Evolutionary conservation across 2,888 invertebrate species (phyloP).

Genomic region (Myopa tessellatipennis): DNA sequence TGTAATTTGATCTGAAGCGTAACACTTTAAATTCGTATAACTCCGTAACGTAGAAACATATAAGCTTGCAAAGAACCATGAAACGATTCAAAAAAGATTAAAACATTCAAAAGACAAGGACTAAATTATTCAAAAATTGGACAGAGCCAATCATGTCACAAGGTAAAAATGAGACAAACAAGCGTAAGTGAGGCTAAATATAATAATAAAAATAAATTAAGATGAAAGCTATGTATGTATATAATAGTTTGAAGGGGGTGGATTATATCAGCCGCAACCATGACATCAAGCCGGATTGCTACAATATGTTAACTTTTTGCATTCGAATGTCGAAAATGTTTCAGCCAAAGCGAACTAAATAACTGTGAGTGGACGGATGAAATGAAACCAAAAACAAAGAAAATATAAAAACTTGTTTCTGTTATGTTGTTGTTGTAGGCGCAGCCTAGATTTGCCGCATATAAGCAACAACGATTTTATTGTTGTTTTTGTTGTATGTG

Average conservation of each 20-base stretch:
- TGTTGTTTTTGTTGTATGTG: not conserved
- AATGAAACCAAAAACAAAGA: not conserved
- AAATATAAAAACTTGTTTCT: slow-evolving; percentile 1
- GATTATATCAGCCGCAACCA: slow-evolving; percentile 19
- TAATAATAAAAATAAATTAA: no score
- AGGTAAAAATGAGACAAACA: no score
- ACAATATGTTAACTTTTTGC: not conserved
- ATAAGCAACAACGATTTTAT: not conserved
- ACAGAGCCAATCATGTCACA: no score
- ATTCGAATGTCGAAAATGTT: not conserved
- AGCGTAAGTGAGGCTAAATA: no score
- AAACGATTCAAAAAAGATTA: no score
- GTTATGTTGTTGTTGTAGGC: not conserved
- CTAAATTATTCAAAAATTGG: no score
- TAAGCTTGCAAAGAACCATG: no score
- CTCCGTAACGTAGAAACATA: no score
- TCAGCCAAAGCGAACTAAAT: slow-evolving; percentile 7
- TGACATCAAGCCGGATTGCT: slow-evolving; percentile 16
- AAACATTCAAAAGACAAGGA: no score
- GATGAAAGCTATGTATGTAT: no score
- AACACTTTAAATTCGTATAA: no score
- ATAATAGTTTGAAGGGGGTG: not conserved
- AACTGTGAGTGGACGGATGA: not conserved
- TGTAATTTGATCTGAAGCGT: no score
- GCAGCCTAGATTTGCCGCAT: slow-evolving; percentile 9